phyloP scores from a whole-genome alignment of 2,797 vertebrate species.

The Diplodus puntazzo region DNA sequence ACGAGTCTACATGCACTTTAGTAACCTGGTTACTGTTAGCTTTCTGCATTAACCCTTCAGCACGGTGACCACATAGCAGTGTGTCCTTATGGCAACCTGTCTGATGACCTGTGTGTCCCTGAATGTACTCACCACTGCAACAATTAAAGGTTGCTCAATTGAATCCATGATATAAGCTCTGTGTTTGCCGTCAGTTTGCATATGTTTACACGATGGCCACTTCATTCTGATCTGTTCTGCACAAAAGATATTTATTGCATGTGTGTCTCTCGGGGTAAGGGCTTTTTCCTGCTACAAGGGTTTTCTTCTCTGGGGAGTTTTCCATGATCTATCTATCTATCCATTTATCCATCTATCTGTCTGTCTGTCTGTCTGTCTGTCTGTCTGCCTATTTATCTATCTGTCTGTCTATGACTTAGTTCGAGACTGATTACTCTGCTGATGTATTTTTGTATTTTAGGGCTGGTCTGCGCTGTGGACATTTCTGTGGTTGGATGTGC shows the following conservation, averaged over 20 bases:
- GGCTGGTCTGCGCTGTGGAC: slow-evolving; percentile 9
- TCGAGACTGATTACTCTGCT: slow-evolving; percentile 3
- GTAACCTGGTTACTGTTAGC: not conserved
- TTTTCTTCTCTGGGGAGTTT: too few species aligned
- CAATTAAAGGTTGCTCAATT: not conserved
- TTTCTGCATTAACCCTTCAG: not conserved
- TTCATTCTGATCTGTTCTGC: too few species aligned
- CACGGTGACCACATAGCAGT: not conserved
- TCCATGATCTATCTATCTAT: not conserved
- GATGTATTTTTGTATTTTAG: slow-evolving; percentile 38
- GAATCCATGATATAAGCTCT: too few species aligned
- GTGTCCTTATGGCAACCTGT: not conserved
- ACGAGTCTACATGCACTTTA: not conserved
- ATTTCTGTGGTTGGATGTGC: slow-evolving; percentile 38
- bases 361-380: not conserved
- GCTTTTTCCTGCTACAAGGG: too few species aligned
- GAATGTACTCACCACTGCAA: not conserved
- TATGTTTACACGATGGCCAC: not conserved
- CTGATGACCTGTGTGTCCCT: not conserved
- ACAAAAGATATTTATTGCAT: too few species aligned
- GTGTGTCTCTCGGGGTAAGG: too few species aligned
- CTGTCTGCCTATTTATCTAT: not conserved
- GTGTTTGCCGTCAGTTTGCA: not conserved
- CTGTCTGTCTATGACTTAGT: not conserved
- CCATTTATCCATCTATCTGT: too few species aligned